A percentile compares a stretch with the other conserved stretches of the same genome.
These are phyloP conservation scores for Montipora cactus DNA, from an alignment of 64 coral and sea anemone species.

Conservation along the genomic window DNA sequence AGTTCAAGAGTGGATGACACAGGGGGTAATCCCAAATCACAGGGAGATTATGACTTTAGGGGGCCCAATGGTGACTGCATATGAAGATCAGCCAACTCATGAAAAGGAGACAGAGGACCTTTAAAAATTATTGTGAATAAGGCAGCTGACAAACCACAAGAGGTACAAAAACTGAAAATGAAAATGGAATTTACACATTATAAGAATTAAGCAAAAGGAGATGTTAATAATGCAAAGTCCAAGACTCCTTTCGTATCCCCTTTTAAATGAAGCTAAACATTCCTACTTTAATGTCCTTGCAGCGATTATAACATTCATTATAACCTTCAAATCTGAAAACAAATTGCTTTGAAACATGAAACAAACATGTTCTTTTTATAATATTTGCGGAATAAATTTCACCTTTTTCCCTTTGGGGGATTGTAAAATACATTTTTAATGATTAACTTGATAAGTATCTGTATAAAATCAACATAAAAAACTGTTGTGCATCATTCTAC, in stretches of 20 bases:
- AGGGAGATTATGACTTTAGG: neutral
- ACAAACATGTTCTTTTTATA: neutral
- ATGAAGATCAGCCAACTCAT: neutral
- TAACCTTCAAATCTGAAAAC: neutral
- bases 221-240: neutral
- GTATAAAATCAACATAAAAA: neutral
- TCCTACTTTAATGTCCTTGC: neutral
- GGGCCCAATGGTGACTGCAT: neutral
- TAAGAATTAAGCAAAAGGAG: neutral
- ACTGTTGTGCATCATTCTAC: neutral
- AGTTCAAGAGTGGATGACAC: neutral
- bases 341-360: neutral
- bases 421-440: neutral
- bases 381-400: neutral
- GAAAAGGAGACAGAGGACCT: conserved; percentile 7
- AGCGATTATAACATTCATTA: neutral
- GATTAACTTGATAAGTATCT: too few species aligned
- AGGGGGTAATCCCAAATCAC: neutral
- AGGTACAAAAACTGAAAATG: neutral
- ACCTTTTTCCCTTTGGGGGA: neutral
- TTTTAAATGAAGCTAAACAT: neutral
- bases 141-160: conserved; percentile 1
- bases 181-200: neutral
- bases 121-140: neutral
- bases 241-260: neutral